phyloP scores from a whole-genome alignment of 2,113 vertebrate species.

The Dendropsophus ebraccatus region DNA sequence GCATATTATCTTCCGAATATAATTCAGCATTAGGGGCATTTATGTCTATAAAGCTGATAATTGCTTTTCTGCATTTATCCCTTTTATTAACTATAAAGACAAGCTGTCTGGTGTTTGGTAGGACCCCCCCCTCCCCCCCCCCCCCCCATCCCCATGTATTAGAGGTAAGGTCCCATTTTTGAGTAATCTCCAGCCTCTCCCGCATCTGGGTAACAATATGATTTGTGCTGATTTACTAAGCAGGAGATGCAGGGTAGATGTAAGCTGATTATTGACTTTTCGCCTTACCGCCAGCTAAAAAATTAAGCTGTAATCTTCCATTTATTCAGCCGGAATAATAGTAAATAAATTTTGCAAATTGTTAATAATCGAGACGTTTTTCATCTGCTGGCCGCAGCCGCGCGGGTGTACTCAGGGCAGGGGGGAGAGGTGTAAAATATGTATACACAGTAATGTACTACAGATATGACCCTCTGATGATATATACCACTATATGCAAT shows the following conservation, averaged over 20 bases:
- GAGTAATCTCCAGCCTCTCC: constrained; percentile 31
- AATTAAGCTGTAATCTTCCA: constrained; percentile 52
- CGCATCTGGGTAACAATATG: constrained; percentile 37
- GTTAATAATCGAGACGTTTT: constrained; percentile 43
- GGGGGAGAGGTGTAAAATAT: neutral
- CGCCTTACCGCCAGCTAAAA: constrained; percentile 37
- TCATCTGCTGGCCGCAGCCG: neutral
- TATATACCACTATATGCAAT: neutral
- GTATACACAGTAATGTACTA: neutral
- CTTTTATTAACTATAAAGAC: constrained; percentile 42
- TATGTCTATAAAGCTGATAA: constrained; percentile 15
- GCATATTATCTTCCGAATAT: neutral
- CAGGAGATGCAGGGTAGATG: constrained; percentile 8
- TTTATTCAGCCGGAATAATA: constrained; percentile 51
- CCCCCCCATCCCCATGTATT: neutral
- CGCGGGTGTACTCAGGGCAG: neutral
- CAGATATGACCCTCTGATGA: neutral
- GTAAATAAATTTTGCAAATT: constrained; percentile 40
- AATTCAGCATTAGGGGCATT: neutral
- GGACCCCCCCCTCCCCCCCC: too few species aligned
- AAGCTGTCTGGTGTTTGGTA: neutral
- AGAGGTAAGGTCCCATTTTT: neutral
- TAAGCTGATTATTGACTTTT: constrained; percentile 54
- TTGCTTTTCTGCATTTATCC: constrained; percentile 11
- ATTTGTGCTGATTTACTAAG: constrained; percentile 36